Percentiles rank a stretch among this genome's conserved stretches.
Evolutionary conservation across 2,888 invertebrate species (phyloP).

Genomic region (Aphrophora alni): DNA sequence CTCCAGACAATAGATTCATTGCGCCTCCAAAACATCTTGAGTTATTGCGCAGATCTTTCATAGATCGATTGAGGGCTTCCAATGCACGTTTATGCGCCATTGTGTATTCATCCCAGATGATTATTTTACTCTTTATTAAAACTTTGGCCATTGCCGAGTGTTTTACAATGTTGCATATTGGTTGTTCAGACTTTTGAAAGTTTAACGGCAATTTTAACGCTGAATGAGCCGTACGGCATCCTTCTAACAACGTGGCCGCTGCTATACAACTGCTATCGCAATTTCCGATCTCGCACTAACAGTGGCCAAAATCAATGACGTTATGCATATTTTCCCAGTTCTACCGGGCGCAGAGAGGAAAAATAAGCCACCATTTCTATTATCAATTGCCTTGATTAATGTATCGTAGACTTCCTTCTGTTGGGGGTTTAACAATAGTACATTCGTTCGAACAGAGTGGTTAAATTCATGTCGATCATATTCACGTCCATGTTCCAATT

Average conservation of each 20-base stretch:
- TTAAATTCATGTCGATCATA: slow-evolving; percentile 46
- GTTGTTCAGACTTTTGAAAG: slow-evolving; percentile 49
- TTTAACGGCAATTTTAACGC: slow-evolving; percentile 51
- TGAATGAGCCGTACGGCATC: slow-evolving; percentile 55
- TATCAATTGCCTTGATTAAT: slow-evolving; percentile 1
- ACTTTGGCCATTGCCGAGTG: slow-evolving; percentile 53
- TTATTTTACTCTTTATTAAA: slow-evolving; percentile 49
- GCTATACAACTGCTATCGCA: slow-evolving; percentile 50
- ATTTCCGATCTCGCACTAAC: slow-evolving; percentile 48
- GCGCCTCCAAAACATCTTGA: slow-evolving; percentile 44
- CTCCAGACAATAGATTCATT: slow-evolving; percentile 41
- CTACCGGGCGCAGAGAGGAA: slow-evolving; percentile 14
- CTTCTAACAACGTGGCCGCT: slow-evolving; percentile 50
- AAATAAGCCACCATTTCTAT: slow-evolving; percentile 40
- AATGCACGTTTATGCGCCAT: too few relatives aligned
- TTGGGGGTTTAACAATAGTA: slow-evolving; percentile 22
- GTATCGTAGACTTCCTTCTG: slow-evolving; percentile 3
- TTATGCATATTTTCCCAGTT: slow-evolving; percentile 42
- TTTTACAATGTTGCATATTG: slow-evolving; percentile 52
- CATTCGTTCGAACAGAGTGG: slow-evolving; percentile 27
- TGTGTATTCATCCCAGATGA: slow-evolving; percentile 51
- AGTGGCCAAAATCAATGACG: slow-evolving; percentile 48
- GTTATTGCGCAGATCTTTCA: slow-evolving; percentile 49
- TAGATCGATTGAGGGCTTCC: slow-evolving; percentile 51
- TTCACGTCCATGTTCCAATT: slow-evolving; percentile 54